These are phyloP conservation scores for Argyrosomus japonicus DNA, from an alignment of 2,113 vertebrate genomes.

Conservation along the genomic window DNA sequence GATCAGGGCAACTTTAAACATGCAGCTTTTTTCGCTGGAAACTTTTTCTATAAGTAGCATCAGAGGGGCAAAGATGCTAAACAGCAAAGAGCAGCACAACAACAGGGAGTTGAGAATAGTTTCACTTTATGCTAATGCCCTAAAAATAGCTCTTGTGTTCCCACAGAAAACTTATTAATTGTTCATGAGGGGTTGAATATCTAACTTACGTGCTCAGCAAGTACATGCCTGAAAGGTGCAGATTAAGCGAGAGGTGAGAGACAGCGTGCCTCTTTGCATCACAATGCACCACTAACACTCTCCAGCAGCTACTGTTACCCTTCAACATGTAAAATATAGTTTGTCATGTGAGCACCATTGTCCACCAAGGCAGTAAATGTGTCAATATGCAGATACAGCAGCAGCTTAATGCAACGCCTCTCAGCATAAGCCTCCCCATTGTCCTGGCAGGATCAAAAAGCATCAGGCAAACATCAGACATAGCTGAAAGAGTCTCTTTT, in stretches of 20 bases:
- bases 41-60: not conserved
- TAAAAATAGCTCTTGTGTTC: not conserved
- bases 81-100: not conserved
- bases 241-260: not conserved
- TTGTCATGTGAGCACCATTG: constrained; percentile 14
- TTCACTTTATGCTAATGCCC: not conserved
- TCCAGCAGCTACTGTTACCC: not conserved
- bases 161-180: not conserved
- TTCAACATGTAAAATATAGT: constrained; percentile 5
- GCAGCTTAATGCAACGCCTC: constrained; percentile 35
- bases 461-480: constrained; percentile 43
- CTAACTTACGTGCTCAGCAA: not conserved
- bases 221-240: not conserved
- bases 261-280: not conserved
- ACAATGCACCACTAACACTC: not conserved
- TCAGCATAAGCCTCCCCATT: constrained; percentile 47
- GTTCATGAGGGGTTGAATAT: not conserved
- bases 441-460: constrained; percentile 71
- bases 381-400: constrained; percentile 31
- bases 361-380: constrained; percentile 38
- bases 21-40: not conserved
- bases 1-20: not conserved
- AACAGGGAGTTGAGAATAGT: not conserved
- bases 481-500: constrained; percentile 72
- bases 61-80: not conserved